These are phyloP conservation scores for Psylliodes chrysocephalus DNA, from an alignment of 2,888 invertebrate species.

Conservation along the genomic window DNA sequence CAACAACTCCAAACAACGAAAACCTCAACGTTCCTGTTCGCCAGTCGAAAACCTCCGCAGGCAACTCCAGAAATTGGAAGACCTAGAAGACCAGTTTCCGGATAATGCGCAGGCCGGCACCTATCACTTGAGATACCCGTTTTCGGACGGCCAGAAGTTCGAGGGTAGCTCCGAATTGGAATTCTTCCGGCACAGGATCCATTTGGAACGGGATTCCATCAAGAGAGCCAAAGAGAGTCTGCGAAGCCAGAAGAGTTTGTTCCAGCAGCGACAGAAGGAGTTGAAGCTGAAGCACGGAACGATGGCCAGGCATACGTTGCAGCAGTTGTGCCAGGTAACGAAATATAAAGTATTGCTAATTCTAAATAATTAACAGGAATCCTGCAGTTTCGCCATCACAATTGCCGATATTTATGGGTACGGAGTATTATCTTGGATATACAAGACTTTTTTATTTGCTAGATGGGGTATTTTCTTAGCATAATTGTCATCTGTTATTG, in stretches of 20 bases:
- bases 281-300: constrained; percentile 63
- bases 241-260: constrained; percentile 74
- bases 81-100: constrained; percentile 83
- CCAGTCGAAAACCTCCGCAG: constrained; percentile 83
- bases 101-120: constrained; percentile 74
- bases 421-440: too few relatives aligned
- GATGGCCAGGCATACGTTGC: constrained; percentile 67
- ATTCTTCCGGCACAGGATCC: constrained; percentile 84
- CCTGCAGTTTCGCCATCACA: too few relatives aligned
- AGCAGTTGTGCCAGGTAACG: constrained; percentile 68
- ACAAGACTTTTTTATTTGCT: too few relatives aligned
- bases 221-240: constrained; percentile 83
- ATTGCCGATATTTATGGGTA: too few relatives aligned
- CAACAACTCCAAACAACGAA: constrained; percentile 67
- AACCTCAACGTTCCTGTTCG: constrained; percentile 70
- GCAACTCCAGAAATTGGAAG: constrained; percentile 83
- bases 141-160: constrained; percentile 71
- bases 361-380: too few relatives aligned
- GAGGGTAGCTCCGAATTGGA: constrained; percentile 76
- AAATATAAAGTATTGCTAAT: too few relatives aligned
- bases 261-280: constrained; percentile 73
- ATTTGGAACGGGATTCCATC: constrained; percentile 83
- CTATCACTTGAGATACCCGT: constrained; percentile 81
- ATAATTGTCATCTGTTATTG: too few relatives aligned
- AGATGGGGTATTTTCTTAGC: too few relatives aligned